These are phyloP conservation scores for Isurus oxyrinchus DNA, from an alignment of 2,113 vertebrate genomes.

Conservation along the genomic window DNA sequence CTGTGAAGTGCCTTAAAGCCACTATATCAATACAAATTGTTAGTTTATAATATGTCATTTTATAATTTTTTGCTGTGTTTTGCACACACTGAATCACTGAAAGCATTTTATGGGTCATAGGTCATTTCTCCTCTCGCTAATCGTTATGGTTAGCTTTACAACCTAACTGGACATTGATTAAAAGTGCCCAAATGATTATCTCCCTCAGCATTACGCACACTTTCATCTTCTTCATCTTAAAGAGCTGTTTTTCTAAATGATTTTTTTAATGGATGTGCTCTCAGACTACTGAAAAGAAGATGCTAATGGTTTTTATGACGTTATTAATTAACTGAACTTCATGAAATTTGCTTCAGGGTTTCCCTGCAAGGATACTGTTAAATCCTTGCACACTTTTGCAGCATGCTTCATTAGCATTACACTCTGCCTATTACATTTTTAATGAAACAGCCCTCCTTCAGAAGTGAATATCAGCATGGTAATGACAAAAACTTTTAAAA, in stretches of 20 bases:
- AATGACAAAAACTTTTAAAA: conserved; percentile 40
- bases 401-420: conserved; percentile 46
- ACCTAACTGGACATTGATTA: conserved; percentile 51
- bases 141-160: conserved; percentile 48
- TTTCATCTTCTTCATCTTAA: conserved; percentile 49
- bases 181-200: conserved; percentile 50
- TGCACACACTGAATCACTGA: neutral
- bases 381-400: conserved; percentile 41
- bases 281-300: conserved; percentile 55
- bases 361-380: conserved; percentile 45
- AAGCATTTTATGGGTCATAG: conserved; percentile 44
- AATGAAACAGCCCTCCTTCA: conserved; percentile 41
- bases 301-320: conserved; percentile 49
- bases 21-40: neutral
- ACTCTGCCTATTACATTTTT: conserved; percentile 39
- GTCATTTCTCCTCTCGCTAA: conserved; percentile 53
- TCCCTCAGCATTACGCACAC: conserved; percentile 43
- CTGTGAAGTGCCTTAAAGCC: neutral
- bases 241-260: conserved; percentile 49
- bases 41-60: neutral
- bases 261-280: conserved; percentile 56
- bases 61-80: neutral
- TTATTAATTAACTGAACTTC: conserved; percentile 51
- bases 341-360: conserved; percentile 48
- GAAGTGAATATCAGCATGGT: conserved; percentile 44